These are phyloP conservation scores for Stictonetta naevosa DNA, from an alignment of 2,113 vertebrate species.

Conservation along the genomic window DNA sequence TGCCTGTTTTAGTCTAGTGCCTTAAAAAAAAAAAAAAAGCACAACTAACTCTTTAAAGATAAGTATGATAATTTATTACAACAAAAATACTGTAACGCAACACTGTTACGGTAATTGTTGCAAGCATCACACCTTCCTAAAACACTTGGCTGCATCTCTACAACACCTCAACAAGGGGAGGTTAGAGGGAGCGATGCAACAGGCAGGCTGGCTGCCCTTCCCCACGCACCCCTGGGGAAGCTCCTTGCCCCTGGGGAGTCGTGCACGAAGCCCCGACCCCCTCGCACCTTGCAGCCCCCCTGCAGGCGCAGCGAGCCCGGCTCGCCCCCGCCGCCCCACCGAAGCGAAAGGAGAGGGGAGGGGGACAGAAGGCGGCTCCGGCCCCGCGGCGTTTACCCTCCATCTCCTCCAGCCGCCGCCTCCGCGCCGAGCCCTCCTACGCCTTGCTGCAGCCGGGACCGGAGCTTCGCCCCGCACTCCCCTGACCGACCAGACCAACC, in stretches of 20 bases:
- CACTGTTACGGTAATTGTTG: not conserved
- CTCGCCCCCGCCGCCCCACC: not conserved
- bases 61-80: not conserved
- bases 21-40: not conserved
- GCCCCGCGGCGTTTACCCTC: slow-evolving; percentile 46
- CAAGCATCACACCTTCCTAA: not conserved
- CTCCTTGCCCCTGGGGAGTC: not conserved
- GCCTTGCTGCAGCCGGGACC: not conserved
- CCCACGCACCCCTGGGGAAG: not conserved
- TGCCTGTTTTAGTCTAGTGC: not conserved
- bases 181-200: accelerated
- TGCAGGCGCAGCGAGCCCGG: not conserved
- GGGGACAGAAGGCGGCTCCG: not conserved
- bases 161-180: not conserved
- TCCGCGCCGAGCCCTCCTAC: not conserved
- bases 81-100: not conserved
- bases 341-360: not conserved
- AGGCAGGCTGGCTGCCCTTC: not conserved
- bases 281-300: not conserved
- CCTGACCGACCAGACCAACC: not conserved
- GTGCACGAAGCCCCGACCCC: accelerated
- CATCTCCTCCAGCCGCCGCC: not conserved
- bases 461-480: not conserved
- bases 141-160: accelerated
- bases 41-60: not conserved